Base-by-base conservation (phyloP, 2,888 invertebrate species). In the Thumatha senex region DNA sequence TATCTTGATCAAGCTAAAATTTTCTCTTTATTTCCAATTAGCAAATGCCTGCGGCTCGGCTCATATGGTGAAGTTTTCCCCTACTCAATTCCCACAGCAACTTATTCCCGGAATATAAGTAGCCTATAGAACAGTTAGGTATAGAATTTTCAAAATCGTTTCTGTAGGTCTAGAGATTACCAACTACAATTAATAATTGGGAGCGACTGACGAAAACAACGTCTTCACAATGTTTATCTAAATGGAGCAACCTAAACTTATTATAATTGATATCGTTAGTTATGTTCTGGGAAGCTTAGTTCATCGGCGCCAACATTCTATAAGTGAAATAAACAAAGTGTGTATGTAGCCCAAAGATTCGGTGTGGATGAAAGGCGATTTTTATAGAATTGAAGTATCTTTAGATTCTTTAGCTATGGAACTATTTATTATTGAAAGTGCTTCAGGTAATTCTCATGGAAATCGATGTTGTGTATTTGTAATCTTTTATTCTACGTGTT, bases 221-320 rank as follows among this genome's bases (percentile, higher is more conserved):
- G 34, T 51, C 45, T 57, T 59, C 61, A 42, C 31, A 48, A 43
- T 65, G 59, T 67, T 59, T 67, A 63, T 56, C 46, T 52, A 57
- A 54, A 43, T 43, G 24, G 10, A 44, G 49, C 51, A 51, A 64
- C 60, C 58, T 59, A 61, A 63, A 67, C 56, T 67, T 67, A 64
- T 67, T 61, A 65, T 67, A 66, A 67, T 63, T 68, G 58, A 70
- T 64, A 67, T 56, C 51, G 54, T 46, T 51, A 54, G 40, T 60
- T 54, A 58, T 57, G 56, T 76, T 75, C 76, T 51, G 53, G 60
- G 75, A 76, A 74, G 51, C 55, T 58, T 56, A 60, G 56, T 51
- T 50, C 68, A 51, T 52, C 56, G 77, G 76, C 76, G 76, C 76
- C 76, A 71, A 67, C 64, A 69, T 71, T 75, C 67, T 68, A 61